Conservation (phyloP, 2,113 vertebrate genomes). For the Misgurnus mizolepis region DNA sequence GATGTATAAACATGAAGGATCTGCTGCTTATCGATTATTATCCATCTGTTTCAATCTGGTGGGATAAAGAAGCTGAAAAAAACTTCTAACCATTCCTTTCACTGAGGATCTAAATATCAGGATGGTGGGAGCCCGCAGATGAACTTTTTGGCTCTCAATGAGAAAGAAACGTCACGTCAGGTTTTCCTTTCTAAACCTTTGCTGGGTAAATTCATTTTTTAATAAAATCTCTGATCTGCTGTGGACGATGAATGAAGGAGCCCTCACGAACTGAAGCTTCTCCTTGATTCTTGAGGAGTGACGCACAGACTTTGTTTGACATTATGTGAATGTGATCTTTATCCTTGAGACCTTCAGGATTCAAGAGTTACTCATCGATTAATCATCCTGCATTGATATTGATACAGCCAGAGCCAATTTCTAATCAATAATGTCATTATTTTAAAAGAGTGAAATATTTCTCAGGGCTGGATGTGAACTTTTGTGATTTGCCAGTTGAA, state of each 20-base stretch:
- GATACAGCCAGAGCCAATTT: not conserved
- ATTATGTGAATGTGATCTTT: constrained; percentile 19
- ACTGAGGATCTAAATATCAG: constrained; percentile 36
- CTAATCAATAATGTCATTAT: not conserved
- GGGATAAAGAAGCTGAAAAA: constrained; percentile 78
- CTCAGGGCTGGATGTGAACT: constrained; percentile 52
- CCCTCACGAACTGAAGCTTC: constrained; percentile 66
- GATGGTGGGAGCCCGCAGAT: constrained; percentile 60
- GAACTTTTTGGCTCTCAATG: constrained; percentile 54
- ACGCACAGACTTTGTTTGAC: constrained; percentile 71
- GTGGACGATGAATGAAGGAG: constrained; percentile 77
- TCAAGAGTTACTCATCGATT: not conserved
- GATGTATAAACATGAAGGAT: constrained; percentile 85
- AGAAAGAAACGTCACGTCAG: not conserved
- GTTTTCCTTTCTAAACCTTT: constrained; percentile 60
- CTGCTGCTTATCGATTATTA: constrained; percentile 66
- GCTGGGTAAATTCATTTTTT: constrained; percentile 72
- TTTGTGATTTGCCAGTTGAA: constrained; percentile 20
- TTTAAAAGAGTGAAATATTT: constrained; percentile 8
- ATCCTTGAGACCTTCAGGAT: constrained; percentile 1
- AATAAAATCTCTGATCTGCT: constrained; percentile 82
- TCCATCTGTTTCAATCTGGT: constrained; percentile 64
- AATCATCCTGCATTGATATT: not conserved
- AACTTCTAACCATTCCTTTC: constrained; percentile 62
- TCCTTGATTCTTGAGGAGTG: constrained; percentile 60